A percentile compares a stretch with the other conserved stretches of the same genome.
phyloP scores from a whole-genome alignment of 2,888 invertebrate genomes.

The Cephus rjabovi region DNA sequence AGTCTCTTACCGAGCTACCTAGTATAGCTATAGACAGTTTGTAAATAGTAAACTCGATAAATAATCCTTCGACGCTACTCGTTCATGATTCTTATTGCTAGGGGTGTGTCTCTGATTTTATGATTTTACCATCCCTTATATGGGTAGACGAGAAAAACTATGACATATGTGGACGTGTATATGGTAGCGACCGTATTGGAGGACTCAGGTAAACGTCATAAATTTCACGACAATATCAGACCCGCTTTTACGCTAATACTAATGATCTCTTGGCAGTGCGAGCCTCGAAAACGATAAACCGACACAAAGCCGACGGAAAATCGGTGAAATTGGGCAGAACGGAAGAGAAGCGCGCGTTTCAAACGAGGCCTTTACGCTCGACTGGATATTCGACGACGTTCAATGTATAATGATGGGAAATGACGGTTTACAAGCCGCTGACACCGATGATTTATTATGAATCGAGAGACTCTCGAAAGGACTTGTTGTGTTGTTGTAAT shows the following conservation, averaged over 20 bases:
- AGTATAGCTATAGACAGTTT: neutral
- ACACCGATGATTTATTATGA: slow-evolving; percentile 49
- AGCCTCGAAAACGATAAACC: slow-evolving; percentile 52
- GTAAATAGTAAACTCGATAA: neutral
- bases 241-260: slow-evolving; percentile 56
- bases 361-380: neutral
- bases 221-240: slow-evolving; percentile 47
- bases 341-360: slow-evolving; percentile 26
- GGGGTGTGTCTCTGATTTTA: neutral
- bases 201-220: slow-evolving; percentile 47
- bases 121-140: neutral
- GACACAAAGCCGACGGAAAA: slow-evolving; percentile 57
- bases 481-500: neutral
- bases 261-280: slow-evolving; percentile 51
- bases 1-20: neutral
- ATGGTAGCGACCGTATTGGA: neutral
- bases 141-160: neutral
- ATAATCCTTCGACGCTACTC: neutral
- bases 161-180: neutral
- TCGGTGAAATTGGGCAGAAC: slow-evolving; percentile 65
- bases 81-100: neutral
- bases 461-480: slow-evolving; percentile 2
- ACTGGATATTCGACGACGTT: slow-evolving; percentile 29
- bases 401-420: slow-evolving; percentile 45
- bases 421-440: slow-evolving; percentile 53